A percentile compares a stretch with the other conserved stretches of the same genome.
Evolutionary conservation across 2,113 vertebrate species (phyloP).

Genomic region (Corythornis vintsioides): DNA sequence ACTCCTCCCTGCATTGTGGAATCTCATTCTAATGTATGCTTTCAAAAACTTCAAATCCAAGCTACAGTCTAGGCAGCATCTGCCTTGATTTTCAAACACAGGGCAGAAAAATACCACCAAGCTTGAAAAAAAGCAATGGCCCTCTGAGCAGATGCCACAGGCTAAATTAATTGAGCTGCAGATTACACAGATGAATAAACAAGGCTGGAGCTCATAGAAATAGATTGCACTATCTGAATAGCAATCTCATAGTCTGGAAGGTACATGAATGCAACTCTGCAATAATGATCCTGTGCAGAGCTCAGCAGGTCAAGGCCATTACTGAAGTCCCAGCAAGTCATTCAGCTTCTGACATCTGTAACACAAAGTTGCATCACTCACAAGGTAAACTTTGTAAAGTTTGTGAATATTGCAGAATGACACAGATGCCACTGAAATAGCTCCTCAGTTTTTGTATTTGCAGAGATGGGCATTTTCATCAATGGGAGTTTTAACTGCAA

Average conservation of each 20-base stretch:
- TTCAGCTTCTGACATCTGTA: neutral
- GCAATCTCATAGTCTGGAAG: neutral
- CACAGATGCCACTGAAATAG: neutral
- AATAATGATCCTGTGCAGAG: neutral
- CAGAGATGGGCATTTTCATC: neutral
- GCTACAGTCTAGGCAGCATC: neutral
- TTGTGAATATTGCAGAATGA: neutral
- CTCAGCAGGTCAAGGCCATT: neutral
- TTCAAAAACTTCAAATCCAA: neutral
- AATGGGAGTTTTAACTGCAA: neutral
- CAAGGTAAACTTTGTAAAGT: neutral
- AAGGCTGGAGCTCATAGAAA: neutral
- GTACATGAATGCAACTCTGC: neutral
- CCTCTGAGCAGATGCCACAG: neutral
- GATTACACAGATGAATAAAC: neutral
- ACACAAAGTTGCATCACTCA: neutral
- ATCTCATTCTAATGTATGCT: neutral
- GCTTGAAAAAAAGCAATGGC: neutral
- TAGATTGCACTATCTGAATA: neutral
- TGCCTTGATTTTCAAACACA: neutral
- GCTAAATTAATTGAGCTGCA: neutral
- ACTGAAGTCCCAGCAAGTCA: neutral
- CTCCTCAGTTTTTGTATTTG: neutral
- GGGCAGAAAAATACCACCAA: neutral
- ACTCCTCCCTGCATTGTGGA: neutral